Evolutionary conservation across 2,888 invertebrate genomes (phyloP).

Genomic region (Pandemis cinnamomeana): DNA sequence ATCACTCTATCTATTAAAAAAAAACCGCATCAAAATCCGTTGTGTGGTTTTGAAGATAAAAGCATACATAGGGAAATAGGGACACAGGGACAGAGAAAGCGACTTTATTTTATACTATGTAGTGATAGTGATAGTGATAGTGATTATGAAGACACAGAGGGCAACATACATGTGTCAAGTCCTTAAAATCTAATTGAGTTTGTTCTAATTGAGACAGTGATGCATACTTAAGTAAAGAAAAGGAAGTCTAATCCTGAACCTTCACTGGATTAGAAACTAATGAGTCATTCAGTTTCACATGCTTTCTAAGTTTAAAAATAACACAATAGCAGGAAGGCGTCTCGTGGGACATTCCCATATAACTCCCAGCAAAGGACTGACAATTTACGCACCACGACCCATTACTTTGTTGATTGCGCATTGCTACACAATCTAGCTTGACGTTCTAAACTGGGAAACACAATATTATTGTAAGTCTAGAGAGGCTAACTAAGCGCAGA

Average conservation of each 20-base stretch:
- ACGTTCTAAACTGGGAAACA: conserved; percentile 24
- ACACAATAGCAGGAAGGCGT: conserved; percentile 13
- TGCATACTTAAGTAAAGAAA: neutral
- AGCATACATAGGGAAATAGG: too few species aligned
- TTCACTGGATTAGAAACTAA: neutral
- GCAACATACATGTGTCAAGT: too few species aligned
- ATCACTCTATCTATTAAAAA: too few species aligned
- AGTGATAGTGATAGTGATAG: too few species aligned
- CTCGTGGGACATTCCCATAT: conserved; percentile 40
- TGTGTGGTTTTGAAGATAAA: too few species aligned
- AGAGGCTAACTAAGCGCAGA: conserved; percentile 16
- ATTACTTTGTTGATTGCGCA: conserved; percentile 14
- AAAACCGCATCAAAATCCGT: too few species aligned
- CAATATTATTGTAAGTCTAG: conserved; percentile 9
- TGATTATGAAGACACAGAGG: too few species aligned
- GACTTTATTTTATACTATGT: too few species aligned
- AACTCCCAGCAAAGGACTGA: conserved; percentile 22
- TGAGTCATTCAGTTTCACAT: conserved; percentile 3
- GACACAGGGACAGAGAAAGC: too few species aligned
- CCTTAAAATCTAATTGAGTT: too few species aligned
- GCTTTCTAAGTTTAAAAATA: conserved; percentile 21
- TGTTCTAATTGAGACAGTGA: too few species aligned
- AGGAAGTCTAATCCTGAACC: neutral
- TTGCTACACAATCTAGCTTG: conserved; percentile 30
- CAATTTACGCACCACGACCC: conserved; percentile 18